Conservation (phyloP, 2,113 vertebrate genomes). For the Genyomyrus donnyi region DNA sequence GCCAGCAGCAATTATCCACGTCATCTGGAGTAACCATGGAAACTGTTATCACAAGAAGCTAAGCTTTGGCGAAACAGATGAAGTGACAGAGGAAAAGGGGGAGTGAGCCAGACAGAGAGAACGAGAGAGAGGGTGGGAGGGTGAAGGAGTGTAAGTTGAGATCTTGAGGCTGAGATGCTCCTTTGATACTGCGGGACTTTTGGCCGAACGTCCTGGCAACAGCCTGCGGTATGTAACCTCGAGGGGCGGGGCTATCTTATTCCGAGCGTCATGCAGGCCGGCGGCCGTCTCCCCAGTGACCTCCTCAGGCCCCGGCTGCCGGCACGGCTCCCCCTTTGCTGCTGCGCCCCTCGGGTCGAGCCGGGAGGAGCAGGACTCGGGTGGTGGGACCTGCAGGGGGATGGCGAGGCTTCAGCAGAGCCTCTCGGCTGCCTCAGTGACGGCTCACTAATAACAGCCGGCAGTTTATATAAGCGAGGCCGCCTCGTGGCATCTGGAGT, state of each 20-base stretch:
- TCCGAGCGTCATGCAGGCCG: slow-evolving; percentile 41
- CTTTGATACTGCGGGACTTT: slow-evolving; percentile 32
- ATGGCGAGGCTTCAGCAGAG: background rate
- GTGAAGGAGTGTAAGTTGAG: slow-evolving; percentile 48
- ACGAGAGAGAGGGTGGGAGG: slow-evolving; percentile 26
- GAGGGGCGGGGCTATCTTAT: slow-evolving; percentile 37
- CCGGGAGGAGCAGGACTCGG: too few relatives aligned
- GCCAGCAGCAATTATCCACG: slow-evolving; percentile 54
- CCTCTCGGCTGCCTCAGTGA: background rate
- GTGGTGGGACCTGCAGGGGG: background rate
- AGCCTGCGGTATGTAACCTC: background rate
- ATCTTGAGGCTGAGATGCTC: background rate
- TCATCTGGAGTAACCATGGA: slow-evolving; percentile 61
- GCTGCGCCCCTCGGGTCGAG: too few relatives aligned
- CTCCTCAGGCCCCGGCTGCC: slow-evolving; percentile 7
- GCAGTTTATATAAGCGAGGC: slow-evolving; percentile 5
- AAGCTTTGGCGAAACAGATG: slow-evolving; percentile 12
- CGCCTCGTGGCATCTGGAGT: background rate
- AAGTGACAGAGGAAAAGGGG: slow-evolving; percentile 27
- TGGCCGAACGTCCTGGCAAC: slow-evolving; percentile 23
- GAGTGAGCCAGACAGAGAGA: slow-evolving; percentile 23
- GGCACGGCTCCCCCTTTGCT: background rate
- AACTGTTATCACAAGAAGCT: slow-evolving; percentile 32
- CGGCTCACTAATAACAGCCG: slow-evolving; percentile 5
- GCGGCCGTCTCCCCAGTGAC: slow-evolving; percentile 35